A percentile compares a stretch with the other conserved stretches of the same genome.
These are phyloP conservation scores for Conchocele bisecta DNA, from an alignment of 2,888 invertebrate species.

Conservation along the genomic window DNA sequence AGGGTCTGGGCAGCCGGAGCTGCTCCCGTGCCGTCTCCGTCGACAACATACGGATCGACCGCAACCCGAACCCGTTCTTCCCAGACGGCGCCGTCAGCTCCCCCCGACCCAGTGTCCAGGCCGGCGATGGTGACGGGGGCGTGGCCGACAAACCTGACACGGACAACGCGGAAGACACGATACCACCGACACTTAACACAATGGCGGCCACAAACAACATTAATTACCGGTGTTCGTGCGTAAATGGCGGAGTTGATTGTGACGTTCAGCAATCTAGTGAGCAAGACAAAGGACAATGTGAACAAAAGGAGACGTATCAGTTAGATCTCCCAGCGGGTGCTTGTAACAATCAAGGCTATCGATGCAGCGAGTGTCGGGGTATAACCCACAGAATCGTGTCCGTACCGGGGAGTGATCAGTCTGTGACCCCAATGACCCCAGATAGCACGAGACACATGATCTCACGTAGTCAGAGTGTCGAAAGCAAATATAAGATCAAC, in stretches of 20 bases:
- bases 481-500: slow-evolving; percentile 50
- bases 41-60: slow-evolving; percentile 30
- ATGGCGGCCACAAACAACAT: too few relatives aligned
- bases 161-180: not conserved
- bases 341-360: too few relatives aligned
- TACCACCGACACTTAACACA: too few relatives aligned
- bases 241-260: not conserved
- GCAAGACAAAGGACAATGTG: not conserved
- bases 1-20: slow-evolving; percentile 22
- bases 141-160: too few relatives aligned
- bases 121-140: too few relatives aligned
- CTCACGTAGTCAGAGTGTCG: slow-evolving; percentile 48
- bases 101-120: not conserved
- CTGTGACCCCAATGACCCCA: slow-evolving; percentile 36
- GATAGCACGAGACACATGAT: slow-evolving; percentile 44
- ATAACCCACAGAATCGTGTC: slow-evolving; percentile 22
- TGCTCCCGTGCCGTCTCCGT: slow-evolving; percentile 40
- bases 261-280: not conserved
- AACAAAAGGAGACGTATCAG: not conserved
- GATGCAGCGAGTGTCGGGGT: not conserved
- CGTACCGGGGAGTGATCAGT: slow-evolving; percentile 17
- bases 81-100: not conserved
- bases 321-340: too few relatives aligned
- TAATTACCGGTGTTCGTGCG: too few relatives aligned
- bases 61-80: not conserved